Evolutionary conservation across 2,797 vertebrate genomes (phyloP), one percentile per base, ranked within the genome.

Genomic region (Labeo calbasu): DNA sequence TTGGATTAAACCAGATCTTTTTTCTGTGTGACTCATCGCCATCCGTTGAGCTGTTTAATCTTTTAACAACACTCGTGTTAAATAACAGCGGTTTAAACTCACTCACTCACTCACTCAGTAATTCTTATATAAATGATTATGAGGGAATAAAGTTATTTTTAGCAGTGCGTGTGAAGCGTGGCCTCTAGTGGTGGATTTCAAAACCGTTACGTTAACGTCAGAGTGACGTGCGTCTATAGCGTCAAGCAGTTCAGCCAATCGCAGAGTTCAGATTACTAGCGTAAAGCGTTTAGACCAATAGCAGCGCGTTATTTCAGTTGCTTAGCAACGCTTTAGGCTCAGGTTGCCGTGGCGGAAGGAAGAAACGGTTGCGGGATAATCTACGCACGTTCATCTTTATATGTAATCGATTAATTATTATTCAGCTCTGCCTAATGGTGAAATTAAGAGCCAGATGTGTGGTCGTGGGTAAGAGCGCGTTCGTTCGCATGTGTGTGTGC

Each of bases 361-460:
- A 82, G 86, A 76, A 43, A 59, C 48, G 2, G 1, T 15, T 7
- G 15, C 6, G 15, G 3, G 15, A 36, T 14, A 71, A 70, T 70
- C 23, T 0, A 25, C n/a, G 50, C 46, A 59, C 36, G 69, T 10
- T 12, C 2, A 12, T 17, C 13, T 85, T 40, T 13, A 61, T 59
- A 23, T 14, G 5, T 21, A n/a, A 79, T 28, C 8, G 3, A 1
- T 61, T 36, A 57, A n/a, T 68, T 81, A 23, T 46, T n/a, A 77
- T 50, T n/a, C 3, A 32, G 13, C 48, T 13, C 2, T 0, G 2
- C 17, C 7, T 28, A 0, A 96, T 96, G 95, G 95, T 95, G 90
- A 96, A 94, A 83, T 71, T 96, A 83, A 92, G 95, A 86, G 92
- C 95, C 28, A 91, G 91, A 43, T 96, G 94, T 89, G 88, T 96